Conservation (phyloP, 1,140 invertebrate species). For the Bombus difficillimus region DNA sequence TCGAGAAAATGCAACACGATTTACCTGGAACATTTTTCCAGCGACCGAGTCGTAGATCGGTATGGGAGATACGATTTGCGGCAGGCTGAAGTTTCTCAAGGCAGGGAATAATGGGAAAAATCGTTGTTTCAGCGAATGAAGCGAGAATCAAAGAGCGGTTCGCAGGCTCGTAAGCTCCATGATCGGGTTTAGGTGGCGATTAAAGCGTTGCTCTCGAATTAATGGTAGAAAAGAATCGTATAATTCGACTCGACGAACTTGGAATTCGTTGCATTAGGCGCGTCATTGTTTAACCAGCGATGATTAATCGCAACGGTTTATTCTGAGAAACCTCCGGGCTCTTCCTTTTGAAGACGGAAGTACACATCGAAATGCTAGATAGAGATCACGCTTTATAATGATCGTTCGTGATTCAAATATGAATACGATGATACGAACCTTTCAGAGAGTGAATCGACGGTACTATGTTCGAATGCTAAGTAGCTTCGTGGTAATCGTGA, state of each 20-base stretch:
- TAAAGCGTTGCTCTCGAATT: background rate
- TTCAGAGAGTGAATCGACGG: constrained; percentile 1
- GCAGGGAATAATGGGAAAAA: background rate
- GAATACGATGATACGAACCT: constrained; percentile 7
- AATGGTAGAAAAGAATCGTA: background rate
- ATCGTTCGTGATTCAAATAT: constrained; percentile 19
- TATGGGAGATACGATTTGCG: background rate
- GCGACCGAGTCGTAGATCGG: background rate
- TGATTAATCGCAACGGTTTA: background rate
- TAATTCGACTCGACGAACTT: background rate
- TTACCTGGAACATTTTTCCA: background rate
- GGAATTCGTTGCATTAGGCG: background rate
- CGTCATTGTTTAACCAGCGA: background rate
- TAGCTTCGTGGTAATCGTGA: background rate
- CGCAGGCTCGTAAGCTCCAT: background rate
- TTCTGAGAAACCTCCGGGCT: background rate
- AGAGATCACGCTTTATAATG: constrained; percentile 12
- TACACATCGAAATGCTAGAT: background rate
- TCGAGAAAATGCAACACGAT: background rate
- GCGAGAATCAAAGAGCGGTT: background rate
- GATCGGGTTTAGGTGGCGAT: background rate
- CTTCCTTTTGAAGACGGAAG: background rate
- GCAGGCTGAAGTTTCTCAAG: background rate
- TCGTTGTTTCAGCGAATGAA: background rate
- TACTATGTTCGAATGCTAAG: background rate